These are phyloP conservation scores for Microcebus ravelobensis DNA, from an alignment of 2,113 vertebrate genomes.

Conservation along the genomic window DNA sequence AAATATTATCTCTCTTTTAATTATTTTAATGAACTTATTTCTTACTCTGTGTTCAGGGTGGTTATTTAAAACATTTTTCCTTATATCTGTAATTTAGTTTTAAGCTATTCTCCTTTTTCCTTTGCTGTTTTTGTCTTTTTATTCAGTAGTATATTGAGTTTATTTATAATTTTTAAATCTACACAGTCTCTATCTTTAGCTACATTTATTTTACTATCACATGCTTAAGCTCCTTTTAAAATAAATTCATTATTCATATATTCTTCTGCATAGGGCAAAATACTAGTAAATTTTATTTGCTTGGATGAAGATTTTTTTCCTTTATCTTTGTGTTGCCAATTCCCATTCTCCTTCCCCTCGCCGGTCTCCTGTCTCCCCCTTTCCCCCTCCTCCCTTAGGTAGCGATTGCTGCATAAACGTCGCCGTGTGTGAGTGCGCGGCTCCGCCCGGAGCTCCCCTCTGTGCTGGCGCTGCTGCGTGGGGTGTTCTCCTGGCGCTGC, in stretches of 20 bases:
- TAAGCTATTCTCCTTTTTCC: background rate
- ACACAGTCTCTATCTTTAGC: background rate
- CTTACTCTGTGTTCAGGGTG: background rate
- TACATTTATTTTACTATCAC: background rate
- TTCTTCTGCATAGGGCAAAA: background rate
- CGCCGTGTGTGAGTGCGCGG: accelerated
- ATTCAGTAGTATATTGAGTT: background rate
- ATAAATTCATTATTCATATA: background rate
- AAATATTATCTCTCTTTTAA: background rate
- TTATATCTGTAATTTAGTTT: background rate
- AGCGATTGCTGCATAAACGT: background rate
- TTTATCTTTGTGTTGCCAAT: background rate
- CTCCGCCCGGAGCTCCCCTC: background rate
- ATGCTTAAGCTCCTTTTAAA: background rate
- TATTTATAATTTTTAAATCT: background rate
- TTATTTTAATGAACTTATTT: background rate
- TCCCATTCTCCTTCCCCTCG: too few species aligned
- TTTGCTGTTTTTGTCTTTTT: background rate
- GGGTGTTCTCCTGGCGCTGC: too few species aligned
- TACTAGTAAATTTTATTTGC: background rate
- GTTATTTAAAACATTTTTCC: background rate
- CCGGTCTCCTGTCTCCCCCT: background rate
- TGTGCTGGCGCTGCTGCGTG: background rate
- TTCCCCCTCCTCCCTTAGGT: background rate
- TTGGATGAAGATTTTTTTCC: background rate